A percentile compares a stretch with the other conserved stretches of the same genome.
Evolutionary conservation across 2,113 vertebrate species (phyloP).

Genomic region (Phrynosoma blainvillii): DNA sequence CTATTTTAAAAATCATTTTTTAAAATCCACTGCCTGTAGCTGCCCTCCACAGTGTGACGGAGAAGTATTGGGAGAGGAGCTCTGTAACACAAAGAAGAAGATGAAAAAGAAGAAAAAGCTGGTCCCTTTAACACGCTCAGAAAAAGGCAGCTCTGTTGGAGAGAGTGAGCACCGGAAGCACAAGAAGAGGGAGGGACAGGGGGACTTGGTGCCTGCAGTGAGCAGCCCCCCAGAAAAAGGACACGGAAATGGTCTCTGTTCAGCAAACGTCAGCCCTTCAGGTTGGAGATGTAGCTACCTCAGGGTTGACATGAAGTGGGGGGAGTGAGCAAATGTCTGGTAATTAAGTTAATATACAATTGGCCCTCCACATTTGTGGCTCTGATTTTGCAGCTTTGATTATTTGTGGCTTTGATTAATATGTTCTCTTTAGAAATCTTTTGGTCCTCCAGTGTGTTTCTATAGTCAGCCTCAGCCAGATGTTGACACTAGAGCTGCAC

Average conservation of each 20-base stretch:
- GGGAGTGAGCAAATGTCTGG: not conserved
- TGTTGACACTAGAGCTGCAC: too few species aligned
- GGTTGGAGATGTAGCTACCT: constrained; percentile 40
- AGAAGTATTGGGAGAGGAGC: not conserved
- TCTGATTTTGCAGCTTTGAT: too few species aligned
- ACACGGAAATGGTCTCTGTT: fast-evolving
- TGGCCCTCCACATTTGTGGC: too few species aligned
- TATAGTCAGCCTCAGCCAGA: too few species aligned
- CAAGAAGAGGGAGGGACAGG: constrained; percentile 66
- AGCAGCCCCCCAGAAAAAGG: fast-evolving
- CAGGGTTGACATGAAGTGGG: not conserved
- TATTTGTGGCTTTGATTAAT: too few species aligned
- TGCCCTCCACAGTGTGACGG: not conserved
- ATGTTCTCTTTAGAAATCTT: too few species aligned
- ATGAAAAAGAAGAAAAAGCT: constrained; percentile 52
- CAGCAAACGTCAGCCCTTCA: not conserved
- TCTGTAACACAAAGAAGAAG: constrained; percentile 21
- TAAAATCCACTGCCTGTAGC: not conserved
- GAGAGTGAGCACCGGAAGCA: constrained; percentile 33
- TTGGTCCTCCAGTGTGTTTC: too few species aligned
- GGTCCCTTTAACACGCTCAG: not conserved
- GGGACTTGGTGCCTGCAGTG: not conserved
- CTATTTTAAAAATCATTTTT: not conserved
- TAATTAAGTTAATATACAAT: too few species aligned
- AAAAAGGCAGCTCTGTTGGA: constrained; percentile 17